Conservation (phyloP, 2,113 vertebrate genomes). For the Rattus rattus region DNA sequence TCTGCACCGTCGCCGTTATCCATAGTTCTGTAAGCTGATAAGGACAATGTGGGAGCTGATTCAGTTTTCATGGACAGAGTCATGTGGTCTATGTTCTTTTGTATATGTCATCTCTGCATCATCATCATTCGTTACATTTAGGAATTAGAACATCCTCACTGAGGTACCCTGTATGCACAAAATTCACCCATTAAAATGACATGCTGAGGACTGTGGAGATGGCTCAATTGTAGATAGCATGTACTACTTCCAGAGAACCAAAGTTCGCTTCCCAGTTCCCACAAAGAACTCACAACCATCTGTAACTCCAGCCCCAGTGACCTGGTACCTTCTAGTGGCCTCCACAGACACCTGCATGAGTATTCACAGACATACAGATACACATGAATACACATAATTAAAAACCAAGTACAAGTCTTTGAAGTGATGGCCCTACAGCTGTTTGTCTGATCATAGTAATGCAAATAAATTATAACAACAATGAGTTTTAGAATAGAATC, state of each 20-base stretch:
- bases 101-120: not conserved
- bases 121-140: not conserved
- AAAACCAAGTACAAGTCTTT: not conserved
- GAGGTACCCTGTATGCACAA: not conserved
- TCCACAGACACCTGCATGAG: not conserved
- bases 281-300: not conserved
- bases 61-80: not conserved
- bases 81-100: not conserved
- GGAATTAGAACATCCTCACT: not conserved
- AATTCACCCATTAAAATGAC: not conserved
- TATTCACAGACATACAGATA: not conserved
- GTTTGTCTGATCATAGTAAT: not conserved
- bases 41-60: not conserved
- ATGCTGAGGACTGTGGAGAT: not conserved
- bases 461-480: not conserved
- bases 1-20: not conserved
- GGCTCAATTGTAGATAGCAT: not conserved
- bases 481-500: not conserved
- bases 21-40: not conserved
- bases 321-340: not conserved
- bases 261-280: not conserved
- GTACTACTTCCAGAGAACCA: not conserved
- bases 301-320: not conserved
- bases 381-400: not conserved
- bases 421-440: not conserved